A percentile compares a stretch with the other conserved stretches of the same genome.
phyloP scores from a whole-genome alignment of 2,113 vertebrate genomes.

The Trematomus loennbergii region DNA sequence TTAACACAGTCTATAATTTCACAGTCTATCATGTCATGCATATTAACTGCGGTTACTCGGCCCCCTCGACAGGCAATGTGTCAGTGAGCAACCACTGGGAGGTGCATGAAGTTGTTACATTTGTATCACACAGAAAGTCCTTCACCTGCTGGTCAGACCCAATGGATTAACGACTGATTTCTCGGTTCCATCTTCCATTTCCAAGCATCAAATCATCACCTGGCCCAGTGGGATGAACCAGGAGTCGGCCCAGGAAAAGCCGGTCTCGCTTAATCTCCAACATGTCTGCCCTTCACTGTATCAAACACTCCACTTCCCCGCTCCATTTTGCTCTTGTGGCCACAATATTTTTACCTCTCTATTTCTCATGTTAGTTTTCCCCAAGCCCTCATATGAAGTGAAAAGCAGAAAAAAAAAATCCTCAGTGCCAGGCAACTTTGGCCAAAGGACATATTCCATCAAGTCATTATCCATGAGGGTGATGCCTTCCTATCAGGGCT shows the following conservation, averaged over 20 bases:
- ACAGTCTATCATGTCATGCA: conserved; percentile 32
- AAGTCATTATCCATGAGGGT: conserved; percentile 73
- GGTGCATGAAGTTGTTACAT: conserved; percentile 26
- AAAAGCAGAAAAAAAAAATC: conserved; percentile 52
- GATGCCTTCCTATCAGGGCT: conserved; percentile 49
- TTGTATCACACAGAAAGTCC: conserved; percentile 44
- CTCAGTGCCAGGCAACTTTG: conserved; percentile 47
- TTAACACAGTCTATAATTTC: conserved; percentile 38
- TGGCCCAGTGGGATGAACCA: conserved; percentile 54
- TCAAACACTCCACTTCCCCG: conserved; percentile 48
- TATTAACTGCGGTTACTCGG: conserved; percentile 29
- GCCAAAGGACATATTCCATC: conserved; percentile 62
- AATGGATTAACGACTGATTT: conserved; percentile 34
- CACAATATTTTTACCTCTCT: conserved; percentile 46
- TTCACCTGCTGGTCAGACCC: conserved; percentile 29
- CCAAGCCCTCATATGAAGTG: conserved; percentile 32
- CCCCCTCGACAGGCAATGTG: conserved; percentile 23
- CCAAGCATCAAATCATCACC: conserved; percentile 59
- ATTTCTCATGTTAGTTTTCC: conserved; percentile 40
- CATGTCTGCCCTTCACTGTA: conserved; percentile 46
- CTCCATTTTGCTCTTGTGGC: conserved; percentile 45
- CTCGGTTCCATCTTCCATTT: conserved; percentile 40
- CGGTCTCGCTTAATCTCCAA: conserved; percentile 61
- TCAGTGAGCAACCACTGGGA: conserved; percentile 36
- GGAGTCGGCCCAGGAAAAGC: conserved; percentile 57